Conservation (phyloP, 92 coral and sea anemone genomes). For the Phymanthus crucifer region DNA sequence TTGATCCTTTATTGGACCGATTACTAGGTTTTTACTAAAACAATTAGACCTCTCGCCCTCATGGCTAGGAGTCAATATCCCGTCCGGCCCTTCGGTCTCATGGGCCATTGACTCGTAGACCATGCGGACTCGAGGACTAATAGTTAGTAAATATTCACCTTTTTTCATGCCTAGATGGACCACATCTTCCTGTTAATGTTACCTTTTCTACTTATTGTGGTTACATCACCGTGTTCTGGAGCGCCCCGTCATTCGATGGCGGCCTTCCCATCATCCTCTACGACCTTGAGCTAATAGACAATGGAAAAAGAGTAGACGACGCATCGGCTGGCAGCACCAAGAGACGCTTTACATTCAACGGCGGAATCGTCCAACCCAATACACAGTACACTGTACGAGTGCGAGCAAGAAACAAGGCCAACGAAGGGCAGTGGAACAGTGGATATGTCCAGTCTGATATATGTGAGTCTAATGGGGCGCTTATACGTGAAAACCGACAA, state of each 20-base stretch:
- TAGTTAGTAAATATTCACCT: neutral
- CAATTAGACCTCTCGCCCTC: no score
- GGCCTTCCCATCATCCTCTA: conserved; percentile 66
- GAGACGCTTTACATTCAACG: conserved; percentile 36
- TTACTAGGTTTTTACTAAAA: no score
- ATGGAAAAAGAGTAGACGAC: conserved; percentile 5
- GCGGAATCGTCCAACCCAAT: conserved; percentile 38
- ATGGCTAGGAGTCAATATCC: no score
- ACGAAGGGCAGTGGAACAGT: conserved; percentile 31
- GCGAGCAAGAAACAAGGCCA: conserved; percentile 42
- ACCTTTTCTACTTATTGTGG: conserved; percentile 59
- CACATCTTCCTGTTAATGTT: conserved; percentile 59
- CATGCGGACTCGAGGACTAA: no score
- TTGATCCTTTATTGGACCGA: no score
- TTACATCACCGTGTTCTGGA: conserved; percentile 71
- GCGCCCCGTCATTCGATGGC: conserved; percentile 55
- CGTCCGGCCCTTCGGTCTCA: no score
- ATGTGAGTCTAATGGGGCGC: conserved; percentile 45
- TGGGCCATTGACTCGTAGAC: no score
- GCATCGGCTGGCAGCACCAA: conserved; percentile 10
- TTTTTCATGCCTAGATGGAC: conserved; percentile 34
- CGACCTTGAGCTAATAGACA: conserved; percentile 43
- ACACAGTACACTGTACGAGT: conserved; percentile 40
- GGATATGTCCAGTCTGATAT: conserved; percentile 42
- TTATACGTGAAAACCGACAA: no score